Evolutionary conservation across 2,888 invertebrate species (phyloP).

Genomic region (Erebia palarica): DNA sequence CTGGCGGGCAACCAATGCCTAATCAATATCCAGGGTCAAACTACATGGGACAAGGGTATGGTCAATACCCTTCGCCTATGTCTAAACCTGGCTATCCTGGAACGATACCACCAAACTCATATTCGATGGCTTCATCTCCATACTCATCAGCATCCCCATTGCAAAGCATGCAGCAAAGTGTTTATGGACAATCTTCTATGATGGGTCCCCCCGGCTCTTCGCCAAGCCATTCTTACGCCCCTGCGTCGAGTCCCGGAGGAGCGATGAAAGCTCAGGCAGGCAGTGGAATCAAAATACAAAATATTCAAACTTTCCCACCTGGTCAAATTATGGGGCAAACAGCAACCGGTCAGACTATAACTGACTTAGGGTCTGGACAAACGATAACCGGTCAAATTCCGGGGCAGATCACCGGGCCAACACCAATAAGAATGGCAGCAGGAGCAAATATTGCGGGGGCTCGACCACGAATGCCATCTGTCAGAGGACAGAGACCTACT

Average conservation of each 20-base stretch:
- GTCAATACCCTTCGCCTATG: slow-evolving; percentile 61
- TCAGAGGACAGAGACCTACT: slow-evolving; percentile 62
- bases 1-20: slow-evolving; percentile 52
- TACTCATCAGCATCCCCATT: slow-evolving; percentile 67
- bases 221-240: slow-evolving; percentile 55
- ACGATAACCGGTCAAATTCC: slow-evolving; percentile 42
- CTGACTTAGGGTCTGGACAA: slow-evolving; percentile 51
- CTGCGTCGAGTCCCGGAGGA: slow-evolving; percentile 62
- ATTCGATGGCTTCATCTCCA: slow-evolving; percentile 56
- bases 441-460: slow-evolving; percentile 60
- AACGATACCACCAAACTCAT: slow-evolving; percentile 53
- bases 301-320: slow-evolving; percentile 71
- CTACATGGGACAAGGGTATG: slow-evolving; percentile 61
- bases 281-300: slow-evolving; percentile 67
- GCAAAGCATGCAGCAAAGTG: slow-evolving; percentile 74
- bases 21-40: slow-evolving; percentile 55
- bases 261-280: slow-evolving; percentile 60
- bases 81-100: slow-evolving; percentile 63
- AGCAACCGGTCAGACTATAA: slow-evolving; percentile 41
- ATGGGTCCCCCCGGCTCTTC: slow-evolving; percentile 55
- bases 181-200: slow-evolving; percentile 62
- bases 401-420: slow-evolving; percentile 60
- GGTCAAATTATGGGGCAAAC: slow-evolving; percentile 56
- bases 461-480: slow-evolving; percentile 64
- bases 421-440: slow-evolving; percentile 67